A percentile compares a stretch with the other conserved stretches of the same genome.
These are phyloP conservation scores for Cyclophora albipunctata DNA, from an alignment of 2,888 invertebrate species.

Conservation along the genomic window DNA sequence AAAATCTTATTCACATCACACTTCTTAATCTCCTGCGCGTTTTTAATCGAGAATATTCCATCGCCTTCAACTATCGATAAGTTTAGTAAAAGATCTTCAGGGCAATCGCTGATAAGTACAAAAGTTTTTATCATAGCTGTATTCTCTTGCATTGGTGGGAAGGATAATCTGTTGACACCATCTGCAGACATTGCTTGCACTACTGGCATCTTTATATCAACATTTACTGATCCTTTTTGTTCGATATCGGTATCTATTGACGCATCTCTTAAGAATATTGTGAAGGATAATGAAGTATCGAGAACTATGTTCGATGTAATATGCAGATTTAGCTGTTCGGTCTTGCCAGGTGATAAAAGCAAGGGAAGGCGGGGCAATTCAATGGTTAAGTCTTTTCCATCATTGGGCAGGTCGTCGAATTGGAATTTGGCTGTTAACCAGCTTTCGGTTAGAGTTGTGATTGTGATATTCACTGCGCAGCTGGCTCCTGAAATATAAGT, in stretches of 20 bases:
- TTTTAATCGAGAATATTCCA: constrained; percentile 47
- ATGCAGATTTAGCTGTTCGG: constrained; percentile 44
- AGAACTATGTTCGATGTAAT: constrained; percentile 53
- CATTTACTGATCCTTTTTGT: constrained; percentile 38
- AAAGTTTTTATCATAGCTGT: constrained; percentile 40
- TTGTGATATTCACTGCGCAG: constrained; percentile 36
- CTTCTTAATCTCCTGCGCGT: constrained; percentile 57
- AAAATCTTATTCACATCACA: constrained; percentile 52
- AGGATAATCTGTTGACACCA: constrained; percentile 50
- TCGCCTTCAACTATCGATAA: constrained; percentile 46
- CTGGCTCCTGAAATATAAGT: constrained; percentile 39
- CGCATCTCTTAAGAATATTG: constrained; percentile 46
- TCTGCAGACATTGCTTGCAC: constrained; percentile 58
- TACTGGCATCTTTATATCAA: constrained; percentile 51
- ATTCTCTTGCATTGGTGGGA: constrained; percentile 45
- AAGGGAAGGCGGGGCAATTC: constrained; percentile 56
- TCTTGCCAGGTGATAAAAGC: constrained; percentile 50
- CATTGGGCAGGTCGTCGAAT: constrained; percentile 38
- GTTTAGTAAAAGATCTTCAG: constrained; percentile 50
- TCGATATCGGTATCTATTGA: constrained; percentile 45
- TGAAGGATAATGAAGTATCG: constrained; percentile 36
- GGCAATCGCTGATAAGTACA: constrained; percentile 56
- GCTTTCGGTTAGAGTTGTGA: constrained; percentile 49
- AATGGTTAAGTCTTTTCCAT: constrained; percentile 38
- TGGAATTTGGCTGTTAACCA: constrained; percentile 58